phyloP scores from a whole-genome alignment of 2,113 vertebrate species.

The Herpailurus yagouaroundi region DNA sequence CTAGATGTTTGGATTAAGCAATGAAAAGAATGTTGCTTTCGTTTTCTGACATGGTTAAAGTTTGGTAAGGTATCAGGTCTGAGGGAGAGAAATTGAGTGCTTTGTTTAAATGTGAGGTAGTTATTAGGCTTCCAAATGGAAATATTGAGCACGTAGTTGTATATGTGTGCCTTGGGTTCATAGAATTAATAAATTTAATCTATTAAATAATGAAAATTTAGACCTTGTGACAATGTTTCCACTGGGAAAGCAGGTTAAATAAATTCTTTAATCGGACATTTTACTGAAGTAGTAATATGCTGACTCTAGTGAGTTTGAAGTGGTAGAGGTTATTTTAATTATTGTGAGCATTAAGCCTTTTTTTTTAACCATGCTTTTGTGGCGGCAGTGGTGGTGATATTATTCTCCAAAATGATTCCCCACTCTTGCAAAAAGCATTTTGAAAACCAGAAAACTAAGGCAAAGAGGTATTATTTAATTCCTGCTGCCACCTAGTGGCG shows the following conservation, averaged over 20 bases:
- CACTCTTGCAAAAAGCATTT: background rate
- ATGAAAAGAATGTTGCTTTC: background rate
- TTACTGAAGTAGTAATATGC: background rate
- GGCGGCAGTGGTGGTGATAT: background rate
- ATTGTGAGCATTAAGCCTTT: background rate
- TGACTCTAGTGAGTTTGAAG: background rate
- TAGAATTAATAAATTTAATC: background rate
- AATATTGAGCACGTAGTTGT: background rate
- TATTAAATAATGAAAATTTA: background rate
- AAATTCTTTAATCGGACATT: background rate
- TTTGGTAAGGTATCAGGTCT: background rate
- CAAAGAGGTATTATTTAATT: conserved; percentile 53
- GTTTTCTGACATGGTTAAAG: background rate
- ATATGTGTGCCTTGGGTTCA: background rate
- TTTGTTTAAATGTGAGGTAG: background rate
- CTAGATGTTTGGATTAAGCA: background rate
- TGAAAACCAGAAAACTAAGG: background rate
- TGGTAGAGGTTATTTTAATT: background rate
- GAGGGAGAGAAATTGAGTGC: background rate
- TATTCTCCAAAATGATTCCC: background rate
- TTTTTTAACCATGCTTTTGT: background rate
- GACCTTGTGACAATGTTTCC: background rate
- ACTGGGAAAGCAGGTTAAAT: background rate
- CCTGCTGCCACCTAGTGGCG: conserved; percentile 73
- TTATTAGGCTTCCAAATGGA: background rate